A percentile compares a stretch with the other conserved stretches of the same genome.
Evolutionary conservation across 2,797 vertebrate genomes (phyloP).

Genomic region (Knipowitschia caucasica): DNA sequence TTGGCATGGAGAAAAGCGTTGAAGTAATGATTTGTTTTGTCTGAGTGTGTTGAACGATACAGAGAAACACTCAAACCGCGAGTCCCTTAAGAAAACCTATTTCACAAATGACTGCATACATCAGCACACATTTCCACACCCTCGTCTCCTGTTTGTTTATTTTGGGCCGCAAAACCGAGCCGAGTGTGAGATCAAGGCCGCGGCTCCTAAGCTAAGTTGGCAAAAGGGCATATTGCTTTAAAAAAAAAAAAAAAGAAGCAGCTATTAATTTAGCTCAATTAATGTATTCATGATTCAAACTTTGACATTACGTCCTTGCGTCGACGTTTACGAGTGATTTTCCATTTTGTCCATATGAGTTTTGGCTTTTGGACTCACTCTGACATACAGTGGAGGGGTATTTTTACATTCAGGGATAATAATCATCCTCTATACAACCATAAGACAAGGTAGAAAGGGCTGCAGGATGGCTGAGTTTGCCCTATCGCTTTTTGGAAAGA

Average conservation of each 20-base stretch:
- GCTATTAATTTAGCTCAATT: constrained; percentile 4
- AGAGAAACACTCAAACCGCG: constrained; percentile 35
- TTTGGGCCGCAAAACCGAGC: constrained; percentile 46
- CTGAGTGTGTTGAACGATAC: constrained; percentile 29
- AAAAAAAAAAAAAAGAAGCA: not conserved
- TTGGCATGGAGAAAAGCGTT: not conserved
- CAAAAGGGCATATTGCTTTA: not conserved
- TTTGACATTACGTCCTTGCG: not conserved
- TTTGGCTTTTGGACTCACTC: no score
- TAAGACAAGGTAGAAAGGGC: no score
- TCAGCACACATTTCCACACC: constrained; percentile 52
- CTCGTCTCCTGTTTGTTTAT: constrained; percentile 54
- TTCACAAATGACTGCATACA: constrained; percentile 64
- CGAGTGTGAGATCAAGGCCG: constrained; percentile 47
- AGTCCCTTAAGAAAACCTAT: constrained; percentile 65
- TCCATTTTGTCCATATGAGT: constrained; percentile 7
- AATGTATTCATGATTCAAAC: not conserved
- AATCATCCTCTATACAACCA: no score
- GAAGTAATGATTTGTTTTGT: constrained; percentile 22
- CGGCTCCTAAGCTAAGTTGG: constrained; percentile 19
- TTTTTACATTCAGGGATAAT: no score
- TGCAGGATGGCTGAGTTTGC: no score
- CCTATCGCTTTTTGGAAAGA: no score
- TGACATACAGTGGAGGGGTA: no score
- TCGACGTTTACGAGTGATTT: constrained; percentile 12